Base-by-base conservation (phyloP, 2,113 vertebrate genomes). In the Rhinogobius similis region DNA sequence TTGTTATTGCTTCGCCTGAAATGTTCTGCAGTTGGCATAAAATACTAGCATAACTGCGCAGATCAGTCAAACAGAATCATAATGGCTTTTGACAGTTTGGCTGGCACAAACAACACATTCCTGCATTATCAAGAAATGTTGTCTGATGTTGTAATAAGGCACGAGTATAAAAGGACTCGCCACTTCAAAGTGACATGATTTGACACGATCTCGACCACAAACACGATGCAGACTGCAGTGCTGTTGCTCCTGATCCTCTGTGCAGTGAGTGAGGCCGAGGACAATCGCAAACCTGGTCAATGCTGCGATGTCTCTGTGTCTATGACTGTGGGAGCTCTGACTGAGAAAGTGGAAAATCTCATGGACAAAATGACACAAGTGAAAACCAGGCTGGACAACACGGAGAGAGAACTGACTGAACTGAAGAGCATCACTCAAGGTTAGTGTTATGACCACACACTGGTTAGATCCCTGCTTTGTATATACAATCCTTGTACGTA, bases 171-270 rank as follows among this genome's bases (percentile, higher is more conserved):
- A n/a, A n/a, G n/a, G n/a, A n/a, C n/a, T n/a, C n/a, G n/a, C n/a
- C n/a, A n/a, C n/a, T n/a, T n/a, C n/a, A n/a, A n/a, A n/a, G n/a
- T n/a, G n/a, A n/a, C n/a, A n/a, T n/a, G n/a, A n/a, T n/a, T n/a
- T n/a, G n/a, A n/a, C n/a, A n/a, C n/a, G n/a, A n/a, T n/a, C 23
- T 11, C 27, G 36, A 20, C 1, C 24, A 38, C 29, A 24, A 77
- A 23, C 23, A 84, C 78, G 77, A 81, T 77, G 70, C 75, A 0
- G 21, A 13, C 73, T 59, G 50, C 10, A 4, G 52, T 55, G 23
- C 12, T 55, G 11, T 10, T 55, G 21, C 26, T 55, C 23, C 52
- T 55, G 52, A 13, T 55, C 52, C 5, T 23, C 12, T 24, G 52
- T 55, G 52, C 24, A 5, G 23, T 55, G 23, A 24, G 23, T 26